Conservation (phyloP, 2,888 invertebrate genomes). For the Xanthostigma xanthostigma region DNA sequence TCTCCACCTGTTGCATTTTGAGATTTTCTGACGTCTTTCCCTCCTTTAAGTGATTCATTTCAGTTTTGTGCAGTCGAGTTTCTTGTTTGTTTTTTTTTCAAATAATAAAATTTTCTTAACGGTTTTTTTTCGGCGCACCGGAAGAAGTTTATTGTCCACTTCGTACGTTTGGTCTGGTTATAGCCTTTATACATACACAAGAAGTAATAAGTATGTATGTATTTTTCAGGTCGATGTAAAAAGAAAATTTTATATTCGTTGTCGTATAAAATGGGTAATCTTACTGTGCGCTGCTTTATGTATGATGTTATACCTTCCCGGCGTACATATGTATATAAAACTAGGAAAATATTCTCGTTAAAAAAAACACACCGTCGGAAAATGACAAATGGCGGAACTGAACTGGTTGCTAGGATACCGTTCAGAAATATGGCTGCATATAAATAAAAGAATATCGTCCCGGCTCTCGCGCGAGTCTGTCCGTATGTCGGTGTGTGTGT, state of each 20-base stretch:
- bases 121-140: too few relatives aligned
- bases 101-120: too few relatives aligned
- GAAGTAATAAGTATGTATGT: not conserved
- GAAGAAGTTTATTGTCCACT: too few relatives aligned
- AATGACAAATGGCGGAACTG: constrained; percentile 27
- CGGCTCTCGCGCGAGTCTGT: constrained; percentile 11
- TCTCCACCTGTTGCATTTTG: too few relatives aligned
- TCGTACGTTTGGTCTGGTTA: not conserved
- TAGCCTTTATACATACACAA: not conserved
- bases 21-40: too few relatives aligned
- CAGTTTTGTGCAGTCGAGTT: too few relatives aligned
- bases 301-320: not conserved
- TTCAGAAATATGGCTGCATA: constrained; percentile 26
- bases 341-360: constrained; percentile 23
- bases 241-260: too few relatives aligned
- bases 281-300: not conserved
- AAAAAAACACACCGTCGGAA: constrained; percentile 22
- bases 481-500: not conserved
- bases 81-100: too few relatives aligned
- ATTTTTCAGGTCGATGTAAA: not conserved
- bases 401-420: constrained; percentile 24
- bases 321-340: constrained; percentile 18
- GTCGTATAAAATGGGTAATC: too few relatives aligned
- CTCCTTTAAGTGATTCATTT: too few relatives aligned
- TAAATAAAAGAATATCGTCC: constrained; percentile 24